Base-by-base conservation (phyloP, 2,888 invertebrate genomes). In the Rosalia funebris region DNA sequence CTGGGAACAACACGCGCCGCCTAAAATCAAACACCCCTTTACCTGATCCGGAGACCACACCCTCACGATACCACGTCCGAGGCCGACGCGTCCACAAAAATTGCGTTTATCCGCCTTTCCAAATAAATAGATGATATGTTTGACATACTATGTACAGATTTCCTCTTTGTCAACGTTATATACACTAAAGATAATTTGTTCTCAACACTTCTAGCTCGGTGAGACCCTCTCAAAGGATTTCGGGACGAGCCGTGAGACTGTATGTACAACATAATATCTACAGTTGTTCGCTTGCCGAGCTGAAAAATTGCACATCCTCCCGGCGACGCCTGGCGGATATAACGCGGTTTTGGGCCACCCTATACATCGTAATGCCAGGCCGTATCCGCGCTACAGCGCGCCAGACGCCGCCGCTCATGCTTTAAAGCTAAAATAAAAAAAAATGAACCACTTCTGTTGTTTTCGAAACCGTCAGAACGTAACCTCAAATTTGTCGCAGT, bases 121-220 rank as follows among this genome's bases (percentile, higher is more conserved):
- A 59, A 68, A 68, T 66, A 66, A 62, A 66, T 68, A 62, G 55
- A 63, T 68, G 68, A 68, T 68, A 68, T 68, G 68, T 65, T 65
- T 65, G 58, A 64, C 68, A 68, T 64, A 61, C 20, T 68, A 68
- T 68, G 42, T 68, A 68, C 68, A 68, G 37, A 62, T 60, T 58
- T 48, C 16, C 34, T 34, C 34, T 48, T 20, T 20, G 50, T 56
- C 58, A 60, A 59, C 25, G 46, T 37, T 57, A 62, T 62, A 42
- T 62, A 62, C 59, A 65, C 45, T 57, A 50, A 57, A 37, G 52
- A 46, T 54, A 46, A 52, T 57, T 62, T 60, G 57, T 60, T 62
- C 54, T 46, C 61, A 57, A 65, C 59, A 36, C 16, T 45, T 20
- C 32, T 34, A 45, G 45, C 36, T 34, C 16, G 20, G 46, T 41